phyloP scores from a whole-genome alignment of 2,888 invertebrate species.

The Cheiracanthium punctorium region DNA sequence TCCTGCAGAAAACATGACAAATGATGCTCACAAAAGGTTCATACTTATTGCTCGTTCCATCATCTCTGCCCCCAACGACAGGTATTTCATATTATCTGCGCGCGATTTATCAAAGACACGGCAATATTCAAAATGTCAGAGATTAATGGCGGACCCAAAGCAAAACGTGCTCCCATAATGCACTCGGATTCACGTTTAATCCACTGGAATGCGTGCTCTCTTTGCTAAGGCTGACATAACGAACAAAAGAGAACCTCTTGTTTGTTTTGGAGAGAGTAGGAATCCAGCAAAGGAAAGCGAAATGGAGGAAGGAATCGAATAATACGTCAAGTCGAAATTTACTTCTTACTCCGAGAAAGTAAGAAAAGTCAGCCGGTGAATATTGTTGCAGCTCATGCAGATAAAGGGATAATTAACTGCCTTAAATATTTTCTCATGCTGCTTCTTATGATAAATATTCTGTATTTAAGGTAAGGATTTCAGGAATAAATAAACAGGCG shows the following conservation, averaged over 20 bases:
- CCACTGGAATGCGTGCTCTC: neutral
- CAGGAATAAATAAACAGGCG: too few species aligned
- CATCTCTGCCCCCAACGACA: conserved; percentile 39
- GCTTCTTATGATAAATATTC: too few species aligned
- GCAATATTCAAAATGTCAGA: conserved; percentile 57
- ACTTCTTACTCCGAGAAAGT: too few species aligned
- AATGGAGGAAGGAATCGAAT: too few species aligned
- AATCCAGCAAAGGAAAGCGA: too few species aligned
- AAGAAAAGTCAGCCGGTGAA: too few species aligned
- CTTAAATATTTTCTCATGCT: too few species aligned
- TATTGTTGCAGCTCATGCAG: too few species aligned
- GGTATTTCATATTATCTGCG: conserved; percentile 65
- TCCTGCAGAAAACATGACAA: conserved; percentile 44
- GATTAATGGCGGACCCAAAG: conserved; percentile 41
- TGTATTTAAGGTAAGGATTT: too few species aligned
- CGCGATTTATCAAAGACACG: conserved; percentile 55
- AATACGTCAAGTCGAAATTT: too few species aligned
- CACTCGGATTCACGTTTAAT: neutral
- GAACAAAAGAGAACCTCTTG: neutral
- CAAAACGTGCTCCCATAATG: neutral
- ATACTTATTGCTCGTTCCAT: conserved; percentile 60
- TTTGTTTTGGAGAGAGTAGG: conserved; percentile 26
- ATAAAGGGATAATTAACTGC: too few species aligned
- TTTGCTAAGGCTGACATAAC: neutral
- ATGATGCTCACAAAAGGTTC: conserved; percentile 47